Base-by-base conservation (phyloP, 1,140 invertebrate species). In the Euura saliciscinereae region DNA sequence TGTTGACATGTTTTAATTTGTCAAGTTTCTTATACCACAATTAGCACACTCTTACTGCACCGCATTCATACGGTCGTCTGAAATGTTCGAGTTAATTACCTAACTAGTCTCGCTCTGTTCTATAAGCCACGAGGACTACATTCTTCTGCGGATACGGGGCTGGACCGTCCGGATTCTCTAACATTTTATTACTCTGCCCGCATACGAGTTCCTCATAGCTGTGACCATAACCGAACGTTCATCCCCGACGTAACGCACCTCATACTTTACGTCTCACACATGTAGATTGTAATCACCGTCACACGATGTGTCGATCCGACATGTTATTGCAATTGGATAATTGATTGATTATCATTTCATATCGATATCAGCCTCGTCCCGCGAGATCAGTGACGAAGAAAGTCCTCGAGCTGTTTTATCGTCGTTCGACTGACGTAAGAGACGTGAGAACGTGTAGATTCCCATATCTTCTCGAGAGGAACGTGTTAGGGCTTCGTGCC, bases 71-170 rank as follows among this genome's bases (percentile, higher is more conserved):
- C 28, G 28, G 28, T 28, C 28, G 28, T 28, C 51, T 11, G 51
- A 8, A 59, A 59, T 59, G 51, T 59, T 59, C 51, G 13, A n/a
- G 51, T 59, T 59, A 59, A 59, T 59, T 59, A 59, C 51, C 51
- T 6, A 59, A 59, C 13, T 28, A 28, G 28, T 28, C 28, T 28
- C 28, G n/a, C n/a, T 28, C 28, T 28, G 28, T 28, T 28, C 28
- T 11, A 59, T n/a, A 59, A 8, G 51, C 13, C 51, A n/a, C 10
- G 51, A 8, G 28, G 13, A n/a, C 51, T n/a, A n/a, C 51, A 59
- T 59, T 59, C 51, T 59, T 59, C 13, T 8, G 13, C 3, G 51
- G 5, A 8, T 59, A 59, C 10, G 13, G 3, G 51, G 10, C 13
- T 0, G 51, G 51, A 59, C 51, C 6, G 51, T 59, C 51, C 51